Base-by-base conservation (phyloP, 2,888 invertebrate species). In the Stegana nigrithorax region DNA sequence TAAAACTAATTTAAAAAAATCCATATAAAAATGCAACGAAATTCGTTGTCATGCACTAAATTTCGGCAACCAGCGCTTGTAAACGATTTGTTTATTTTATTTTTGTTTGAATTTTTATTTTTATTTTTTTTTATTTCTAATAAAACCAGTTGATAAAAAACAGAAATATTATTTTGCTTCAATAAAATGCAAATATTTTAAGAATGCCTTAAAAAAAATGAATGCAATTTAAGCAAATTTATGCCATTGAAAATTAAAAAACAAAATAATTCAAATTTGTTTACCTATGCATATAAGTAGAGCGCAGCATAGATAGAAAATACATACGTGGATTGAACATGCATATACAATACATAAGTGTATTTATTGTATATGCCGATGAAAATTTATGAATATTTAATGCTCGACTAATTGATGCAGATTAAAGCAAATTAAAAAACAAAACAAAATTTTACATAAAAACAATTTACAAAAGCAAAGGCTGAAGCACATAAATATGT, bases 401-500 rank as follows among this genome's bases (percentile, higher is more conserved):
- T 75, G 67, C 64, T 71, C 70, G 71, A 77, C 75, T 79, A 75
- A 75, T 79, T 75, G 80, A 68, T 62, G 67, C 66, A 51, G 73
- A 78, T 75, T 73, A 75, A 69, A 67, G 57, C 63, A 58, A 56
- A 55, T 64, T 62, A 45, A 45, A 55, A 62, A 65, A 25, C 14
- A 55, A 62, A 65, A 25, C 14, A 42, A 32, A 25, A 55, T 44
- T 45, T 68, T 64, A 29, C 27, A 39, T 56, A 47, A 58, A 69
- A 76, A 69, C 65, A 66, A 67, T 64, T 39, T 67, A 67, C 75
- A 67, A 67, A 71, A 32, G 32, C 8, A 29, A 53, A 53, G n/a
- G 29, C 47, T 67, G n/a, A 32, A 32, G 32, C 32, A 32, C 32
- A 32, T 12, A 32, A n/a, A 32, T 2, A n/a, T 32, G 32, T 12